These are phyloP conservation scores for Sitobion miscanthi DNA, from an alignment of 1,140 invertebrate genomes.

Conservation along the genomic window DNA sequence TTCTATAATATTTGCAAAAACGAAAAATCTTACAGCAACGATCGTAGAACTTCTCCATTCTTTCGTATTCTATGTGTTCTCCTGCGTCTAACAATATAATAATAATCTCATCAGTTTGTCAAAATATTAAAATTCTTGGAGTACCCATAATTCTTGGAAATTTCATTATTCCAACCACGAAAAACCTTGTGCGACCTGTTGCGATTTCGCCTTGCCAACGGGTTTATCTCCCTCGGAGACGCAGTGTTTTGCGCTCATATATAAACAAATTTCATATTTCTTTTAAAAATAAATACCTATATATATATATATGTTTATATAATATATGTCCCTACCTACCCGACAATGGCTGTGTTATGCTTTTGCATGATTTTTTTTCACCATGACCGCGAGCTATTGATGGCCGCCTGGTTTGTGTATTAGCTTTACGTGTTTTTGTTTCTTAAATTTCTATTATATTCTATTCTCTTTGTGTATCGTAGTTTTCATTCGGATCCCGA, in stretches of 20 bases:
- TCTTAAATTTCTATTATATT: not conserved
- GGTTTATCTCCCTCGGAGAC: not conserved
- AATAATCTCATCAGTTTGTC: not conserved
- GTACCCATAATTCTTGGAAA: not conserved
- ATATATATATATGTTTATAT: too few relatives aligned
- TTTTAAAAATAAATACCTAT: not conserved
- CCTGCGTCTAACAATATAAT: not conserved
- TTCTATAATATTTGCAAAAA: not conserved
- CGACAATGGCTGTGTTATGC: not conserved
- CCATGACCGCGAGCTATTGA: not conserved
- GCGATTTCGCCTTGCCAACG: slow-evolving; percentile 9
- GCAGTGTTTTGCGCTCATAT: not conserved
- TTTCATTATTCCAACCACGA: not conserved
- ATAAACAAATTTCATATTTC: not conserved
- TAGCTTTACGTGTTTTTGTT: not conserved
- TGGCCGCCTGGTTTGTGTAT: not conserved
- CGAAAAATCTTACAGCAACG: not conserved
- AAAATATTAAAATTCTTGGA: not conserved
- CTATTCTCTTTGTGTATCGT: not conserved
- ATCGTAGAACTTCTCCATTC: too few relatives aligned
- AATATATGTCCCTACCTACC: not conserved
- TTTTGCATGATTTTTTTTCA: not conserved
- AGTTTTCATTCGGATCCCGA: not conserved
- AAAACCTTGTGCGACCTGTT: slow-evolving; percentile 2
- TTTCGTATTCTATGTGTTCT: too few relatives aligned